phyloP scores from a whole-genome alignment of 1,140 invertebrate genomes.

The Aphaenogaster rudis region DNA sequence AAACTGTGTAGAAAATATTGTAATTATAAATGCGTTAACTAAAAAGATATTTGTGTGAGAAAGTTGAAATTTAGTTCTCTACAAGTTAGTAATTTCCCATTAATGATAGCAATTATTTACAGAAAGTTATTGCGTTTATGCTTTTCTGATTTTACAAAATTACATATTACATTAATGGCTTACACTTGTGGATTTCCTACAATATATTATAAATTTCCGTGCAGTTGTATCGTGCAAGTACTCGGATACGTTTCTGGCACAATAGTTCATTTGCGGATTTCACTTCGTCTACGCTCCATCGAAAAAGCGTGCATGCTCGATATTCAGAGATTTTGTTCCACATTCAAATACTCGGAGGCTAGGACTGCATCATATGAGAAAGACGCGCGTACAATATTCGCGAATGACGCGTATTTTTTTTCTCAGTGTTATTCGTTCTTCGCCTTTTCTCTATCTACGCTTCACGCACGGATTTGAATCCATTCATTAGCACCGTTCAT shows the following conservation, averaged over 20 bases:
- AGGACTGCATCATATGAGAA: constrained; percentile 21
- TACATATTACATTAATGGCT: not conserved
- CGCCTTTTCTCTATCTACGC: constrained; percentile 1
- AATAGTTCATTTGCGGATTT: constrained; percentile 58
- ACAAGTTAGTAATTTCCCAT: not conserved
- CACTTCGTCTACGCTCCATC: not conserved
- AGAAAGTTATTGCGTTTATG: not conserved
- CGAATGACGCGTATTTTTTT: constrained; percentile 43
- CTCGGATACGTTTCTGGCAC: constrained; percentile 44
- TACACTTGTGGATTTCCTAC: not conserved
- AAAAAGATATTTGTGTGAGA: not conserved
- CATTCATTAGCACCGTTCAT: constrained; percentile 23
- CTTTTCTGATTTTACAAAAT: not conserved
- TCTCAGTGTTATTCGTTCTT: constrained; percentile 30
- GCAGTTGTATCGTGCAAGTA: constrained; percentile 11
- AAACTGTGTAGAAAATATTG: not conserved
- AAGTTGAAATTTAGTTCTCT: constrained; percentile 1
- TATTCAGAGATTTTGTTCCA: constrained; percentile 54
- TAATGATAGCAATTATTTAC: not conserved
- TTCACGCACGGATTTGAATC: constrained; percentile 13
- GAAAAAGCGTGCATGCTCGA: constrained; percentile 30
- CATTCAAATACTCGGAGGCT: constrained; percentile 19
- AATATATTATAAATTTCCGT: constrained; percentile 12
- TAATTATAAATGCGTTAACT: not conserved
- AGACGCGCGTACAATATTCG: constrained; percentile 34